These are phyloP conservation scores for Holacanthella duospinosa DNA, from an alignment of 2,888 invertebrate species.

Conservation along the genomic window DNA sequence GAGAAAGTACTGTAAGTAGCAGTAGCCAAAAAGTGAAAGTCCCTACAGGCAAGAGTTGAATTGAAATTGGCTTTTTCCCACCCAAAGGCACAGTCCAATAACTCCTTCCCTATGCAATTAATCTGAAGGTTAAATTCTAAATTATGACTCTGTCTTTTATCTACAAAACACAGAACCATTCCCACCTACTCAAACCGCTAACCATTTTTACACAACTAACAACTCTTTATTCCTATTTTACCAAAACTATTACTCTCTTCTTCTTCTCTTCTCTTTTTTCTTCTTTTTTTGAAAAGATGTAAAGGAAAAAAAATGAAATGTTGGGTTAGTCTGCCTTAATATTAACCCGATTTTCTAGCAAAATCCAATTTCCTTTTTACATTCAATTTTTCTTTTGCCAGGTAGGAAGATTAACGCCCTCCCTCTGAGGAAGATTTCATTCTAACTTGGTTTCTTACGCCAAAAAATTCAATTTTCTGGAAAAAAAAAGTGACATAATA, in stretches of 20 bases:
- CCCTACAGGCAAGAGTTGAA: background rate
- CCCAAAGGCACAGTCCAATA: constrained; percentile 3
- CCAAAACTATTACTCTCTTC: background rate
- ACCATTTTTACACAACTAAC: no score
- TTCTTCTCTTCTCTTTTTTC: background rate
- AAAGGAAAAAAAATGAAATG: background rate
- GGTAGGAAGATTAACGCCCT: background rate
- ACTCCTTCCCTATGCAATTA: constrained; percentile 3
- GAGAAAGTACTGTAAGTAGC: no score
- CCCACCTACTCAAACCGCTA: background rate
- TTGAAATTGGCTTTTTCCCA: constrained; percentile 2
- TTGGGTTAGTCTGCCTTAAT: background rate
- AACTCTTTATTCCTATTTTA: background rate
- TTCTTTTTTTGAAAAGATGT: background rate
- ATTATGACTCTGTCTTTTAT: background rate
- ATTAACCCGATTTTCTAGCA: background rate
- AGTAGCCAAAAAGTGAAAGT: no score
- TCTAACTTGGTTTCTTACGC: background rate
- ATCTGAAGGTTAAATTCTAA: constrained; percentile 5
- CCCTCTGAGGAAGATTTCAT: background rate
- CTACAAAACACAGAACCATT: background rate
- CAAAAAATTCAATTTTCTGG: constrained; percentile 2
- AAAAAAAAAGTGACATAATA: background rate
- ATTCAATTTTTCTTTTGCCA: background rate
- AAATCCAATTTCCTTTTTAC: constrained; percentile 1